Evolutionary conservation across 2,888 invertebrate genomes (phyloP).

Genomic region (Drosophila picticornis): DNA sequence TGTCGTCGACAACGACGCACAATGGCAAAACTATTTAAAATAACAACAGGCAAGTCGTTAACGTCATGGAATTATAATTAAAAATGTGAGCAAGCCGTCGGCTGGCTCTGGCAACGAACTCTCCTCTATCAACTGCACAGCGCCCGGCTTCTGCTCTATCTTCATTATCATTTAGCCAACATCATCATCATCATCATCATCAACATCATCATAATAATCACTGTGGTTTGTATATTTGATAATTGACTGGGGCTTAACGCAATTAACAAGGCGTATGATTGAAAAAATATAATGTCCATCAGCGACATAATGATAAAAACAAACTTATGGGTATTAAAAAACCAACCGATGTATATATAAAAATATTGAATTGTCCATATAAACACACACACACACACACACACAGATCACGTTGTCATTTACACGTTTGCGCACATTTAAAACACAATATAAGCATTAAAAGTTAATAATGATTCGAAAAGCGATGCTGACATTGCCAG

Average conservation of each 20-base stretch:
- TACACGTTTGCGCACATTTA: conserved; percentile 44
- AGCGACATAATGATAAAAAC: conserved; percentile 32
- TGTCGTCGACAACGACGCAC: conserved; percentile 17
- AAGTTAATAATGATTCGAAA: conserved; percentile 56
- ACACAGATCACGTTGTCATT: conserved; percentile 33
- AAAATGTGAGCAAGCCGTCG: conserved; percentile 55
- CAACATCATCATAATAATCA: conserved; percentile 12
- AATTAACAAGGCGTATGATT: conserved; percentile 67
- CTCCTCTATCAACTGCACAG: conserved; percentile 13
- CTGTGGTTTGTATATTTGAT: conserved; percentile 56
- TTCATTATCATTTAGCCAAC: neutral
- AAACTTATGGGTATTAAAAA: conserved; percentile 11
- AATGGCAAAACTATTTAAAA: conserved; percentile 56
- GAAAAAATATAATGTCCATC: conserved; percentile 43
- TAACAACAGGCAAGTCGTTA: conserved; percentile 53
- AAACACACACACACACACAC: conserved; percentile 13
- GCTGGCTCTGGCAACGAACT: conserved; percentile 50
- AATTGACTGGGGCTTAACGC: conserved; percentile 73
- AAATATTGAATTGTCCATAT: conserved; percentile 34
- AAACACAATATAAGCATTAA: conserved; percentile 59
- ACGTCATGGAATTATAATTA: conserved; percentile 68
- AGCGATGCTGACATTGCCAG: conserved; percentile 15
- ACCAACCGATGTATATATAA: conserved; percentile 2
- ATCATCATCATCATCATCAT: conserved; percentile 14
- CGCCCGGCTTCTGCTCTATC: neutral